Conservation (phyloP, 2,888 invertebrate genomes). For the Schrankia costaestrigalis region DNA sequence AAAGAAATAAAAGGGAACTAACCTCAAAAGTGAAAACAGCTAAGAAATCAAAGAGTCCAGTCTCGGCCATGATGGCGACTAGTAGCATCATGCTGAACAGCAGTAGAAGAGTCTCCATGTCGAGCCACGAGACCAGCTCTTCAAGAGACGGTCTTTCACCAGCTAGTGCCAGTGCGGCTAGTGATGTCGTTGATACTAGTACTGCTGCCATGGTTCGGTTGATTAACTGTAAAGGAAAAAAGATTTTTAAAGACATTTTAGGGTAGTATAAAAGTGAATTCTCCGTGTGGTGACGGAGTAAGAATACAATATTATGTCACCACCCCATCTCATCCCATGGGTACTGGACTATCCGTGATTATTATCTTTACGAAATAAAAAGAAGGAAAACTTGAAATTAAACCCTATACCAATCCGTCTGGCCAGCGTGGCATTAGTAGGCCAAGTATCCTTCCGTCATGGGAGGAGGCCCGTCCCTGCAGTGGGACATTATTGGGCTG, state of each 20-base stretch:
- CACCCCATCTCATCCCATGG: neutral
- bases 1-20: constrained; percentile 20
- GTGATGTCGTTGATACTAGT: constrained; percentile 86
- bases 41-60: constrained; percentile 92
- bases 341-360: too few relatives aligned
- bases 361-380: too few relatives aligned
- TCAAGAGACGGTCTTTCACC: constrained; percentile 88
- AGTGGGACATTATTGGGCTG: too few relatives aligned
- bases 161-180: constrained; percentile 86
- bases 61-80: constrained; percentile 91
- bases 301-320: too few relatives aligned
- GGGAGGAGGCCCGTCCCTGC: too few relatives aligned
- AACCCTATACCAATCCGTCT: too few relatives aligned
- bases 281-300: too few relatives aligned
- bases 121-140: constrained; percentile 91
- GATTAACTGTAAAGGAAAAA: constrained; percentile 80
- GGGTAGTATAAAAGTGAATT: too few relatives aligned
- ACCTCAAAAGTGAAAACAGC: constrained; percentile 90
- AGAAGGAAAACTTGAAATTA: too few relatives aligned
- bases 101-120: constrained; percentile 88
- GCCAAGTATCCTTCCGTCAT: too few relatives aligned
- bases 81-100: constrained; percentile 95
- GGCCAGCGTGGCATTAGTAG: too few relatives aligned
- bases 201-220: constrained; percentile 92
- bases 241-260: neutral